phyloP scores from a whole-genome alignment of 2,888 invertebrate genomes.

The Drosophila paramelanica region DNA sequence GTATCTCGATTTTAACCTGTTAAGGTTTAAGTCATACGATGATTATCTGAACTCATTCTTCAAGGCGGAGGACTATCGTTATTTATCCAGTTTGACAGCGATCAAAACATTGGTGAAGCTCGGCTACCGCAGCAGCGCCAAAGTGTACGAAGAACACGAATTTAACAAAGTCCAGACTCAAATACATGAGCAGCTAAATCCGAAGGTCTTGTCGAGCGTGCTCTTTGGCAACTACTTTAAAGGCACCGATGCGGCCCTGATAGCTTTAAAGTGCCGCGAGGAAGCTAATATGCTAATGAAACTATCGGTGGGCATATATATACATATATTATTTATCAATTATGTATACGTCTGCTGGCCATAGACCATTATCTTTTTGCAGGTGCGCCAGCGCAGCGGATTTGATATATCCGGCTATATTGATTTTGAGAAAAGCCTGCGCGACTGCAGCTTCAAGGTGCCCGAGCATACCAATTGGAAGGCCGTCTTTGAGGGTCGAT shows the following conservation, averaged over 20 bases:
- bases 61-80: slow-evolving; percentile 20
- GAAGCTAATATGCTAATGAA: slow-evolving; percentile 13
- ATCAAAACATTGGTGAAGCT: slow-evolving; percentile 20
- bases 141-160: slow-evolving; percentile 26
- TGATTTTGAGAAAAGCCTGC: slow-evolving; percentile 40
- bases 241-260: slow-evolving; percentile 20
- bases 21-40: slow-evolving; percentile 12
- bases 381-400: slow-evolving; percentile 38
- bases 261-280: slow-evolving; percentile 25
- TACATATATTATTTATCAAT: background rate
- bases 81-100: slow-evolving; percentile 2
- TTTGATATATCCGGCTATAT: slow-evolving; percentile 55
- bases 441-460: slow-evolving; percentile 4
- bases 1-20: slow-evolving; percentile 7
- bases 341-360: background rate
- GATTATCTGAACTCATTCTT: slow-evolving; percentile 32
- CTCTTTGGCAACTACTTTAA: slow-evolving; percentile 11
- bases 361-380: slow-evolving; percentile 50
- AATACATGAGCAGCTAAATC: background rate
- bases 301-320: slow-evolving; percentile 22
- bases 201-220: background rate
- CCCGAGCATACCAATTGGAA: slow-evolving; percentile 33
- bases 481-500: slow-evolving; percentile 38
- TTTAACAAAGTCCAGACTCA: slow-evolving; percentile 3
- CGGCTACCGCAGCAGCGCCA: slow-evolving; percentile 28